phyloP scores from a whole-genome alignment of 2,113 vertebrate species.

The Notothenia coriiceps region DNA sequence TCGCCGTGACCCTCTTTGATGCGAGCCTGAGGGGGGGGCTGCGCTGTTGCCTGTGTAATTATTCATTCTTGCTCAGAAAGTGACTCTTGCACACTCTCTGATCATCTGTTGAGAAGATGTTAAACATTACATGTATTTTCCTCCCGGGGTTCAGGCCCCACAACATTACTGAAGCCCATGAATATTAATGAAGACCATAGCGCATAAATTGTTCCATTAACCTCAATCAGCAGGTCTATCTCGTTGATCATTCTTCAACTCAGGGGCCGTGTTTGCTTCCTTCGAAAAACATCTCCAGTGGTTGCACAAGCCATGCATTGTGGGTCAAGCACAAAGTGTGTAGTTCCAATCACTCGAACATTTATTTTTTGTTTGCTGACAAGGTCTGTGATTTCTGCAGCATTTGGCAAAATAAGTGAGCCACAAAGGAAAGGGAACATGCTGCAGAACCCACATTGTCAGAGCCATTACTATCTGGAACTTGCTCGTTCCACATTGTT shows the following conservation, averaged over 20 bases:
- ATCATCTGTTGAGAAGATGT: slow-evolving; percentile 75
- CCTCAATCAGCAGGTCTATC: slow-evolving; percentile 74
- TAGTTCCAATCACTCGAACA: slow-evolving; percentile 32
- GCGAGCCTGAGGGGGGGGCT: slow-evolving; percentile 65
- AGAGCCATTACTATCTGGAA: background rate
- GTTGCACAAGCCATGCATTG: slow-evolving; percentile 36
- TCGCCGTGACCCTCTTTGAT: slow-evolving; percentile 70
- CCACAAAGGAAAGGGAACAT: slow-evolving; percentile 6
- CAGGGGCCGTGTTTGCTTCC: slow-evolving; percentile 31
- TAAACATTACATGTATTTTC: slow-evolving; percentile 67
- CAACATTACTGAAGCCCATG: slow-evolving; percentile 69
- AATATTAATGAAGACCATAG: slow-evolving; percentile 79
- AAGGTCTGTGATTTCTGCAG: slow-evolving; percentile 21
- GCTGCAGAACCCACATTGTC: background rate
- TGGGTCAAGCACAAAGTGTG: slow-evolving; percentile 11
- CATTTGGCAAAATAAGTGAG: slow-evolving; percentile 24
- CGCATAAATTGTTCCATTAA: slow-evolving; percentile 81
- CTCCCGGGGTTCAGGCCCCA: slow-evolving; percentile 59
- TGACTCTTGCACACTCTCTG: slow-evolving; percentile 56
- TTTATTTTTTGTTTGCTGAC: slow-evolving; percentile 8
- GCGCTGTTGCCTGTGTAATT: slow-evolving; percentile 66
- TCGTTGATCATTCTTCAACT: slow-evolving; percentile 56
- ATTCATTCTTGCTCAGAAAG: slow-evolving; percentile 69
- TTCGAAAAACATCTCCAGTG: slow-evolving; percentile 19
- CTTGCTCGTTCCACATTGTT: slow-evolving; percentile 17